Percentiles rank a stretch among this genome's conserved stretches.
These are phyloP conservation scores for Isoperla grammatica DNA, from an alignment of 2,888 invertebrate genomes.

Conservation along the genomic window DNA sequence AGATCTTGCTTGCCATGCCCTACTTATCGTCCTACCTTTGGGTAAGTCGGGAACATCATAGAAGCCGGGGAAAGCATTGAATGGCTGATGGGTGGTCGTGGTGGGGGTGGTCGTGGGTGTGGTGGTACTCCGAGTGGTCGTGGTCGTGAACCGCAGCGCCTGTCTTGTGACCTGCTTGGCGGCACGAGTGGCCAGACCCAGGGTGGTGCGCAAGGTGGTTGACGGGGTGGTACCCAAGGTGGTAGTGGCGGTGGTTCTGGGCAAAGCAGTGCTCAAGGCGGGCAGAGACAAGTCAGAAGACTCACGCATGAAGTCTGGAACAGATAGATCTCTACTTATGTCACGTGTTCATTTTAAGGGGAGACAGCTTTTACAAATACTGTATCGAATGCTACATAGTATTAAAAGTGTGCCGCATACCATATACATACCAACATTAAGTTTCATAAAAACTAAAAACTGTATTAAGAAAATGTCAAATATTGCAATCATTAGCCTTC, in stretches of 20 bases:
- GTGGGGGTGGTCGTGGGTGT: slow-evolving; percentile 43
- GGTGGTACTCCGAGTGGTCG: slow-evolving; percentile 28
- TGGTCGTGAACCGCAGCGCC: slow-evolving; percentile 46
- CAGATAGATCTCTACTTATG: background rate
- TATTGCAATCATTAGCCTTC: too few species aligned
- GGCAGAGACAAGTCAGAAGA: slow-evolving; percentile 34
- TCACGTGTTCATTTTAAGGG: too few species aligned
- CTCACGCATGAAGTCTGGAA: slow-evolving; percentile 22
- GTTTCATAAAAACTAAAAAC: too few species aligned
- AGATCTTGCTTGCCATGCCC: too few species aligned
- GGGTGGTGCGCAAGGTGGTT: slow-evolving; percentile 39
- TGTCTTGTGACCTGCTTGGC: slow-evolving; percentile 45
- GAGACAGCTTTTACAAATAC: too few species aligned
- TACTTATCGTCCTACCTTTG: too few species aligned
- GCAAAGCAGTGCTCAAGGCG: slow-evolving; percentile 34
- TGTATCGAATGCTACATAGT: too few species aligned
- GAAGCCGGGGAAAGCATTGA: slow-evolving; percentile 37
- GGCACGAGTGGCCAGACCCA: slow-evolving; percentile 38
- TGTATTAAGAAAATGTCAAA: too few species aligned
- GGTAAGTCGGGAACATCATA: slow-evolving; percentile 24
- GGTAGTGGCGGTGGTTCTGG: slow-evolving; percentile 48
- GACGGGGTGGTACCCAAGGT: slow-evolving; percentile 48
- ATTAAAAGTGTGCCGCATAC: too few species aligned
- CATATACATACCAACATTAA: too few species aligned
- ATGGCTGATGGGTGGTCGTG: slow-evolving; percentile 47